Evolutionary conservation across 2,113 vertebrate genomes (phyloP).

Genomic region (Phasianus colchicus): DNA sequence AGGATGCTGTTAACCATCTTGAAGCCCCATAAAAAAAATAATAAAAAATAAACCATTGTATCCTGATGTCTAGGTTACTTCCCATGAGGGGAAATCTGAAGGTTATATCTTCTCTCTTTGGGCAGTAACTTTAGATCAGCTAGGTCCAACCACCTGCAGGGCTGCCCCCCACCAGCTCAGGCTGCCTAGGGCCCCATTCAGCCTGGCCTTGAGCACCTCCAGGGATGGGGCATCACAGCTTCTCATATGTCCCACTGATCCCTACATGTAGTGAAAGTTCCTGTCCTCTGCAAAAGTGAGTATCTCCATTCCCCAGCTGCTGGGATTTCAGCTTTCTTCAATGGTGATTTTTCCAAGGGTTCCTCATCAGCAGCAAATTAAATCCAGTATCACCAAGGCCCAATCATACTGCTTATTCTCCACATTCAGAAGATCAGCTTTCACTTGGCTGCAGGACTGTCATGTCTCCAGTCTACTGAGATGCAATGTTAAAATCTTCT

Average conservation of each 20-base stretch:
- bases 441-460: not conserved
- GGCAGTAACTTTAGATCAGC: not conserved
- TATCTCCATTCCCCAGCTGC: not conserved
- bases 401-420: not conserved
- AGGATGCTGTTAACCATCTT: not conserved
- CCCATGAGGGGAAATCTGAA: not conserved
- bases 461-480: not conserved
- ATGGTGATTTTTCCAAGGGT: not conserved
- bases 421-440: not conserved
- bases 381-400: not conserved
- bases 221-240: too few species aligned
- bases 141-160: too few species aligned
- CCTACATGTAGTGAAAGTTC: not conserved
- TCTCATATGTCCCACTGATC: rapidly evolving
- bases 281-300: not conserved
- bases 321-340: not conserved
- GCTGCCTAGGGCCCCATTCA: too few species aligned
- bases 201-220: too few species aligned
- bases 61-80: not conserved
- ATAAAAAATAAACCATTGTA: not conserved
- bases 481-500: not conserved
- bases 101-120: not conserved
- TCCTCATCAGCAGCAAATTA: not conserved
- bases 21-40: not conserved
- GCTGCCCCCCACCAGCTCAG: too few species aligned